Base-by-base conservation (phyloP, 2,888 invertebrate species). In the Nebria salina region DNA sequence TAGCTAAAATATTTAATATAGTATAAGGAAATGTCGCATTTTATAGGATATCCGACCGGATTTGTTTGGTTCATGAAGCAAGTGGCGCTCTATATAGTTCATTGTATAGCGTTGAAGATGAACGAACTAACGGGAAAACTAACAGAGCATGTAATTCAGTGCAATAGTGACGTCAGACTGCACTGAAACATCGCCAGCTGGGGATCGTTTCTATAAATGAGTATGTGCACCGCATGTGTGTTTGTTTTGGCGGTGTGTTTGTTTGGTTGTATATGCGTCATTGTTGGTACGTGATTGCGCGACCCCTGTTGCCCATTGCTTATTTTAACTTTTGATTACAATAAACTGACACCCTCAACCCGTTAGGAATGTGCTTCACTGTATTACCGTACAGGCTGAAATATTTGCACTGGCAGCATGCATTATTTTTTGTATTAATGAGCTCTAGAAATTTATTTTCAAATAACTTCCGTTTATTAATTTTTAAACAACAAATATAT, bases 271-370 rank as follows among this genome's bases (percentile, higher is more conserved):
- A 13, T 13, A 54, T 54, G 54, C 54, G 54, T 54, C 54, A 54
- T 8, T 54, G 54, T 54, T 54, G 54, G 11, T 13, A 2, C 54
- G 54, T 54, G 54, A 54, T 54, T 76, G 76, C 42, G 8, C 54
- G 7, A 54, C 54, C 54, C 54, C 54, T 7, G 54, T 54, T 13
- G 11, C 7, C 54, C 13, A 11, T 11, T 54, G 72, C 72, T 77
- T 77, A 77, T 72, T 77, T 77, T 77, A 72, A 77, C 77, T 77
- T 77, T 72, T 77, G 77, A 77, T 77, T 77, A 77, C 77, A 65
- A 77, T 77, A 77, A 77, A 77, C 70, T 72, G 13, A 54, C 54
- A 54, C 54, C 54, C 54, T 11, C 54, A 54, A 13, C 54, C 54
- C 54, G 2, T 54, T 11, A 54, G 54, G 54, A 54, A 54, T 54